Evolutionary conservation across 2,888 invertebrate species (phyloP).

Genomic region (Petrophora chlorosata): DNA sequence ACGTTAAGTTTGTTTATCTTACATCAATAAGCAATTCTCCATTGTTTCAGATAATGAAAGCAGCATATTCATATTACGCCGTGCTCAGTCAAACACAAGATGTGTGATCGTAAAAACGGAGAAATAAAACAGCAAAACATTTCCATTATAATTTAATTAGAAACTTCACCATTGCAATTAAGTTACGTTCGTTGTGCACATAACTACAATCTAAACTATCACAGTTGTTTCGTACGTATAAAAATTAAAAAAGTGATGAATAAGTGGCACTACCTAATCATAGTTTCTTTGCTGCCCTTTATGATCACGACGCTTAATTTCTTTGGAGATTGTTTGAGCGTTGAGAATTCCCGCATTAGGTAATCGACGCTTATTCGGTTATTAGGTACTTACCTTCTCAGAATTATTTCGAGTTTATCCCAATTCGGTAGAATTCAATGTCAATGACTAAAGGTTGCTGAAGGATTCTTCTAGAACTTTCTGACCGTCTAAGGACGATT

Average conservation of each 20-base stretch:
- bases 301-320: neutral
- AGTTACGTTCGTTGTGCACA: conserved; percentile 44
- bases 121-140: conserved; percentile 18
- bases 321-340: conserved; percentile 15
- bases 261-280: conserved; percentile 43
- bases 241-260: conserved; percentile 61
- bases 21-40: neutral
- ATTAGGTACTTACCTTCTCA: too few relatives aligned
- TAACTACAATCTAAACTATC: conserved; percentile 71
- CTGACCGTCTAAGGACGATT: too few relatives aligned
- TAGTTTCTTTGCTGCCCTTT: conserved; percentile 28
- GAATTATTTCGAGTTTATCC: too few relatives aligned
- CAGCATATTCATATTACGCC: conserved; percentile 42
- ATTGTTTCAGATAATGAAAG: conserved; percentile 26
- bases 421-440: too few relatives aligned
- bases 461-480: too few relatives aligned
- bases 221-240: conserved; percentile 71
- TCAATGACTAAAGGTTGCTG: too few relatives aligned
- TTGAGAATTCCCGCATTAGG: too few relatives aligned
- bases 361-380: too few relatives aligned
- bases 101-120: neutral
- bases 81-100: conserved; percentile 40
- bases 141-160: conserved; percentile 41
- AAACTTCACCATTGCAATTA: conserved; percentile 38
- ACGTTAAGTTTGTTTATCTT: too few relatives aligned